Percentiles rank a stretch among this genome's conserved stretches.
Conservation (phyloP, 2,888 invertebrate species). For the Macropis europaea region DNA sequence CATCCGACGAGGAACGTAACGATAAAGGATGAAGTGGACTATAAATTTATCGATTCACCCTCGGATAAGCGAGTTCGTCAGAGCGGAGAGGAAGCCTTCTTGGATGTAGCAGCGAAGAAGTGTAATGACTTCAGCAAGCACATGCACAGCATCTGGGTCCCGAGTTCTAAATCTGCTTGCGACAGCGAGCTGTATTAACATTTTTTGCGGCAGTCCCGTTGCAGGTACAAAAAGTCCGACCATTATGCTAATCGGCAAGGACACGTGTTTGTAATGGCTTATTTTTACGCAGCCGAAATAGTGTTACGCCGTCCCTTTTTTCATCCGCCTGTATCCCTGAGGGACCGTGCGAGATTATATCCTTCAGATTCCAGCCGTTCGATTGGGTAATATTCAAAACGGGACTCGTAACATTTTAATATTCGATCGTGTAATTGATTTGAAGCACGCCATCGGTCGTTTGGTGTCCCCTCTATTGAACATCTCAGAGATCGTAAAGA, state of each 20-base stretch:
- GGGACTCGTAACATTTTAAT: conserved; percentile 24
- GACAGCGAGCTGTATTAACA: conserved; percentile 66
- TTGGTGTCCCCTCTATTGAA: not conserved
- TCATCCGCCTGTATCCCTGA: not conserved
- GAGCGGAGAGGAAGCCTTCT: conserved; percentile 28
- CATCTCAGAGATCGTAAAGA: not conserved
- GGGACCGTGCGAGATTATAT: conserved; percentile 25
- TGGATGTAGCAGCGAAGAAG: conserved; percentile 41
- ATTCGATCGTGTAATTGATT: conserved; percentile 39
- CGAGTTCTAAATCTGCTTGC: conserved; percentile 55
- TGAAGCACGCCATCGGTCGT: not conserved
- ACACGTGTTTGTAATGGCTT: conserved; percentile 75
- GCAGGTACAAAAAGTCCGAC: conserved; percentile 60
- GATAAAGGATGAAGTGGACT: conserved; percentile 8
- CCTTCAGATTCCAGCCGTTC: conserved; percentile 1
- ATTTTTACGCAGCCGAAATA: conserved; percentile 69
- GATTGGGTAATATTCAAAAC: conserved; percentile 29
- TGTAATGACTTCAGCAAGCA: conserved; percentile 61
- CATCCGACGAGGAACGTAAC: not conserved
- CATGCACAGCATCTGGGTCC: conserved; percentile 62
- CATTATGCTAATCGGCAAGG: conserved; percentile 75
- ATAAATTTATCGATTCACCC: conserved; percentile 38
- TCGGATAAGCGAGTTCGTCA: conserved; percentile 16
- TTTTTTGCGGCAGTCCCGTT: conserved; percentile 60
- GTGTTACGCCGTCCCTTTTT: conserved; percentile 37